Evolutionary conservation across 2,797 vertebrate species (phyloP), one percentile per base, ranked within the genome.

Genomic region (Lacerta bilineata): DNA sequence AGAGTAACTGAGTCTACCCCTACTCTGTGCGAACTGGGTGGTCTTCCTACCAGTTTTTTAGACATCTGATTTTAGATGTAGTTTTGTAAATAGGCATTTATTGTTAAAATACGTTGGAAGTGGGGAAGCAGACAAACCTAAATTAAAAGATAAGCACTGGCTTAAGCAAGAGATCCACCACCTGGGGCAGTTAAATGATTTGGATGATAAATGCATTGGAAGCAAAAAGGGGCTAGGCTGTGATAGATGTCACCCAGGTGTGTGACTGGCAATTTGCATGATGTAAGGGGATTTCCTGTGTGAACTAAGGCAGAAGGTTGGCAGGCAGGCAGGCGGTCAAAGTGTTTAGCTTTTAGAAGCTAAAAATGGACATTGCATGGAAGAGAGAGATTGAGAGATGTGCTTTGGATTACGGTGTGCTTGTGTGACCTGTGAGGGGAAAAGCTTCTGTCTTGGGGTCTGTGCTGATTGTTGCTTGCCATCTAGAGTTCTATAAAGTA

Each of bases 261-360:
- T 50, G 61, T 61, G 55, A 43, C 59, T 64, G 76, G 41, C 50
- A 10, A 7, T 20, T 36, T 69, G 23, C 76, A 68, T 10, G 46
- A 85, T 29, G 61, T 81, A 66, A 66, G 61, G 77, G 61, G 59
- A 81, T 89, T 64, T 76, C 83, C 83, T 81, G 11, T 81, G 33
- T 81, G 61, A 81, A 68, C 20, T 66, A 68, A 85, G 69, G 33
- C 46, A 68, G 55, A 23, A 85, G 83, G 69, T 81, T 85, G 69
- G n/a, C 59, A 46, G 41, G 18, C 20, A 72, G 11, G 27, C 68
- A 80, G n/a, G n/a, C 64, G 68, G 27, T 81, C 59, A 81, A 66
- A 75, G 69, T 23, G 10, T 80, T 80, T 85, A 74, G 59, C 33
- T 33, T 33, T 33, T 33, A 33, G 78, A 15, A 18, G 50, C 68